phyloP scores from a whole-genome alignment of 2,888 invertebrate species.

The Epiblema foenella region DNA sequence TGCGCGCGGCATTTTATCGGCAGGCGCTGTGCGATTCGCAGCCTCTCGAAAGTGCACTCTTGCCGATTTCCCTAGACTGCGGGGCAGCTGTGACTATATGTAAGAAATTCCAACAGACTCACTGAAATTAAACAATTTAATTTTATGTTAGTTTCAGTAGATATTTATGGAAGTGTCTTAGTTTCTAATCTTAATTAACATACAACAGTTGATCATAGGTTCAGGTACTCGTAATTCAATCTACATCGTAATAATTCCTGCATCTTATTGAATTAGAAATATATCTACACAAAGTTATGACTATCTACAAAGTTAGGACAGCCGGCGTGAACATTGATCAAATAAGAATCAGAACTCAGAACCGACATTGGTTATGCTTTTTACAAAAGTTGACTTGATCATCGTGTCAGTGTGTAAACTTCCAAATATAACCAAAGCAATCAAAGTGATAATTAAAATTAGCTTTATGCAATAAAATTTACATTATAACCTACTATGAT shows the following conservation, averaged over 20 bases:
- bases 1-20: constrained; percentile 36
- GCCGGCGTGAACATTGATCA: too few species aligned
- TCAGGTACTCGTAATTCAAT: too few species aligned
- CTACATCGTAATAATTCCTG: too few species aligned
- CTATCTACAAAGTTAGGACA: too few species aligned
- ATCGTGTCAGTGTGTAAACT: not conserved
- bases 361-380: too few species aligned
- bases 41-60: constrained; percentile 37
- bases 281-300: too few species aligned
- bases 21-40: constrained; percentile 34
- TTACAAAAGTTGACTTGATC: too few species aligned
- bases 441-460: constrained; percentile 16
- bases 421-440: not conserved
- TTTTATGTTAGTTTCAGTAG: not conserved
- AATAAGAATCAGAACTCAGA: too few species aligned
- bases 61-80: constrained; percentile 33
- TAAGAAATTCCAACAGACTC: not conserved
- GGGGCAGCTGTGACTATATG: not conserved
- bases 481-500: constrained; percentile 18
- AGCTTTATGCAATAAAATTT: constrained; percentile 22
- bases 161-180: not conserved
- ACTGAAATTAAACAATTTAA: not conserved
- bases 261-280: too few species aligned
- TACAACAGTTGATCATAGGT: not conserved
- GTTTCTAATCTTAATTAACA: not conserved